Percentiles rank a stretch among this genome's conserved stretches.
phyloP scores from a whole-genome alignment of 2,797 vertebrate species.

The Triplophysa bombifrons region DNA sequence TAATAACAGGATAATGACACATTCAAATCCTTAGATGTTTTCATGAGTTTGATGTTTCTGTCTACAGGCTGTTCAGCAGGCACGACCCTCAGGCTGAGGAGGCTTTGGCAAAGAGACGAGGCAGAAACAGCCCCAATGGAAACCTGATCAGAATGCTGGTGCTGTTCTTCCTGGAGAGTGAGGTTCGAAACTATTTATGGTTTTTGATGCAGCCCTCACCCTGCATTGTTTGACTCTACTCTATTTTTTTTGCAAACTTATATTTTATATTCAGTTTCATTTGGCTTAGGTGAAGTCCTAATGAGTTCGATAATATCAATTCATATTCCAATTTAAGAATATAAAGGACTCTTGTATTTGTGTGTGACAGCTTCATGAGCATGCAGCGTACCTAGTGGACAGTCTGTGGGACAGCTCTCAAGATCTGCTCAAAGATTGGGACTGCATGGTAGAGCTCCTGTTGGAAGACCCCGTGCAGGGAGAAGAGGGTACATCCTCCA shows the following conservation, averaged over 20 bases:
- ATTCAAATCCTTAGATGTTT: not conserved
- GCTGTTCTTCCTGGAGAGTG: conserved; percentile 89
- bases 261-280: too few species aligned
- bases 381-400: conserved; percentile 97
- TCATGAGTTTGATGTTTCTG: conserved; percentile 6
- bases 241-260: too few species aligned
- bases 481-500: conserved; percentile 85
- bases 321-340: not conserved
- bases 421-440: conserved; percentile 98
- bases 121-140: conserved; percentile 94
- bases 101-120: conserved; percentile 92
- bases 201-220: too few species aligned
- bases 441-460: conserved; percentile 97
- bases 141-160: conserved; percentile 94
- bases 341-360: not conserved
- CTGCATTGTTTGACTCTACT: not conserved
- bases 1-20: not conserved
- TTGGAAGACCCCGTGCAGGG: conserved; percentile 97
- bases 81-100: conserved; percentile 92
- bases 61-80: conserved; percentile 90
- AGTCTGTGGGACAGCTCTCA: conserved; percentile 99
- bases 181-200: conserved; percentile 65
- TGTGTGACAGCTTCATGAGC: conserved; percentile 89
- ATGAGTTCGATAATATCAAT: too few species aligned
- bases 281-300: too few species aligned